phyloP scores from a whole-genome alignment of 1,140 invertebrate species.

The Hormaphis cornu region DNA sequence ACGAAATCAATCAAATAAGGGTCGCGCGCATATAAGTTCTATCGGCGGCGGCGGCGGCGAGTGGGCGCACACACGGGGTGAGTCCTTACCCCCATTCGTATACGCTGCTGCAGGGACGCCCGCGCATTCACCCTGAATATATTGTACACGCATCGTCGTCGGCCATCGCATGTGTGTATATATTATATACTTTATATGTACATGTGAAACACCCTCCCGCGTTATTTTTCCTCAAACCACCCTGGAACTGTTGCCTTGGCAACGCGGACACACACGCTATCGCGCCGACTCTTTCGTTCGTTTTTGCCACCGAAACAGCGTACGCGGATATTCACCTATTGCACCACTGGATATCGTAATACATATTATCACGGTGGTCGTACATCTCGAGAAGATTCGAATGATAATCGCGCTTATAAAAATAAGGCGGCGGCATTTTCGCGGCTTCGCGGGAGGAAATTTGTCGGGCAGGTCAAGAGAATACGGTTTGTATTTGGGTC shows the following conservation, averaged over 20 bases:
- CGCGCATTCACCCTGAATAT: neutral
- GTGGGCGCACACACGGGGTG: neutral
- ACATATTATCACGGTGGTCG: too few relatives aligned
- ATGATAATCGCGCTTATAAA: neutral
- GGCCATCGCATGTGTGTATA: slow-evolving; percentile 10
- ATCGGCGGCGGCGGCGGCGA: too few relatives aligned
- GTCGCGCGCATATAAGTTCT: neutral
- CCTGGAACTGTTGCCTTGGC: slow-evolving; percentile 20
- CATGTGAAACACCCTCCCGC: neutral
- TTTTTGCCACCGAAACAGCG: neutral
- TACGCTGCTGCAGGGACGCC: neutral
- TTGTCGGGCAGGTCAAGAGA: slow-evolving; percentile 23
- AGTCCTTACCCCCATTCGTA: slow-evolving; percentile 9
- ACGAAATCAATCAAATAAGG: slow-evolving; percentile 21
- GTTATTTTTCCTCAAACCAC: slow-evolving; percentile 7
- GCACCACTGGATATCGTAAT: too few relatives aligned
- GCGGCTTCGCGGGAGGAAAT: neutral
- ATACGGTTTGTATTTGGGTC: slow-evolving; percentile 29
- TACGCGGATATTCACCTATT: too few relatives aligned
- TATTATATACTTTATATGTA: too few relatives aligned
- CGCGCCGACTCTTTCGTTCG: neutral
- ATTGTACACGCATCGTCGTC: slow-evolving; percentile 7
- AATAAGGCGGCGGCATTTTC: neutral
- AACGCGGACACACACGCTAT: neutral
- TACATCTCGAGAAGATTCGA: too few relatives aligned